Conservation (phyloP, 2,113 vertebrate genomes). For the Mus spicilegus region DNA sequence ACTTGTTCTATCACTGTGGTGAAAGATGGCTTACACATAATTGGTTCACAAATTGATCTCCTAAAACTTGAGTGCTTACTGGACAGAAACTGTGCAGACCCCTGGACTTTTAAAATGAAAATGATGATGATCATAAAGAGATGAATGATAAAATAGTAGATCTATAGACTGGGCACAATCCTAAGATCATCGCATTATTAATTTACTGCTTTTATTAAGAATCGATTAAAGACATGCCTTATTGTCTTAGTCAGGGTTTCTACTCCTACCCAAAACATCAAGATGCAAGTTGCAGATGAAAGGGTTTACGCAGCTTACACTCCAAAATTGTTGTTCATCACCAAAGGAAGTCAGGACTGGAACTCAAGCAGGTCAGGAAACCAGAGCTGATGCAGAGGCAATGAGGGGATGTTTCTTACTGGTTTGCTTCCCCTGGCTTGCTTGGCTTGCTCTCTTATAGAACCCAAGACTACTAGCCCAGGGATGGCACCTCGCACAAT, state of each 20-base stretch:
- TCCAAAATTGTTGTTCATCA: too few species aligned
- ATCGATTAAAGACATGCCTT: background rate
- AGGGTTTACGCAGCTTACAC: too few species aligned
- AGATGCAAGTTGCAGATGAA: background rate
- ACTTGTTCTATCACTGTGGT: background rate
- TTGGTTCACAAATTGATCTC: background rate
- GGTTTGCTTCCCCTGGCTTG: too few species aligned
- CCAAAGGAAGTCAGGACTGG: too few species aligned
- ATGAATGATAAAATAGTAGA: background rate
- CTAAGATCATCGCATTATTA: background rate
- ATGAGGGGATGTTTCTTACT: too few species aligned
- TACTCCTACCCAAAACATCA: too few species aligned
- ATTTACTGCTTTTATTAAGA: background rate
- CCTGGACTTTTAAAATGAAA: background rate
- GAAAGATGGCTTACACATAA: background rate
- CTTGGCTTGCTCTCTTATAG: too few species aligned
- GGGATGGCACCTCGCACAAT: too few species aligned
- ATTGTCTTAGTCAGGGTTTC: too few species aligned
- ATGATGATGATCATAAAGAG: background rate
- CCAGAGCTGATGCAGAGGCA: too few species aligned
- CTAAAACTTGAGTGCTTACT: background rate
- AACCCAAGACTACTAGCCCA: too few species aligned
- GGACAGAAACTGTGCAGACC: background rate
- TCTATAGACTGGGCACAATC: accelerated
- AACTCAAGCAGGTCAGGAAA: too few species aligned